Base-by-base conservation (phyloP, 2,113 vertebrate species). In the Scytalopus superciliaris region DNA sequence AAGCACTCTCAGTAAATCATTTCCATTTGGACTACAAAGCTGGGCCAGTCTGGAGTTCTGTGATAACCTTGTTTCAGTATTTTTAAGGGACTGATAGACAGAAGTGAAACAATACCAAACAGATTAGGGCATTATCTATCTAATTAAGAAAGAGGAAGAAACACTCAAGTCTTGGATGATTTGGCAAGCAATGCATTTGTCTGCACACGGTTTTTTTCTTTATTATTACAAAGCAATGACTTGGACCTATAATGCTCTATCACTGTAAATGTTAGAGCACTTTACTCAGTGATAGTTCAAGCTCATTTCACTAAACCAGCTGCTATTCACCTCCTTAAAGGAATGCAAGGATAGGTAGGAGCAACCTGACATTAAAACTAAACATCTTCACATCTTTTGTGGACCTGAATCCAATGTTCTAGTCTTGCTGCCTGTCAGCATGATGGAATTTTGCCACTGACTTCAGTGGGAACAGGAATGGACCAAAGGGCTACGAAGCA, bases 121-220 rank as follows among this genome's bases (percentile, higher is more conserved):
- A 87, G 78, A 95, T 79, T 79, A 87, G 37, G 72, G 42, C 45
- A 87, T 96, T 96, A 91, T 81, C 91, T 93, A 75, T 68, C 44
- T 60, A 96, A 85, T 90, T 96, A 94, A 84, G 49, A 40, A 81
- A 84, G 37, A 66, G 49, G 89, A 85, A 80, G 44, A 73, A 96
- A 68, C 37, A 72, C 57, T 89, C 49, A 72, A 62, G 50, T 56
- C 66, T 76, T 87, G 52, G 75, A 77, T 68, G 47, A 87, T 76
- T 93, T 91, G 70, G 39, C 84, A 67, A 89, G 42, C 62, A 87
- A 82, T 24, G 19, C 37, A n/a, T 79, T 76, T 73, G 12, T 62
- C 50, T 16, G 11, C 44, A 66, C 5, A 59, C 73, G 4, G 1
- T 50, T 60, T 80, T 70, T 55, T 23, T 12, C 7, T 59, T 90